Evolutionary conservation across 2,888 invertebrate genomes (phyloP).

Genomic region (Chorisops tibialis): DNA sequence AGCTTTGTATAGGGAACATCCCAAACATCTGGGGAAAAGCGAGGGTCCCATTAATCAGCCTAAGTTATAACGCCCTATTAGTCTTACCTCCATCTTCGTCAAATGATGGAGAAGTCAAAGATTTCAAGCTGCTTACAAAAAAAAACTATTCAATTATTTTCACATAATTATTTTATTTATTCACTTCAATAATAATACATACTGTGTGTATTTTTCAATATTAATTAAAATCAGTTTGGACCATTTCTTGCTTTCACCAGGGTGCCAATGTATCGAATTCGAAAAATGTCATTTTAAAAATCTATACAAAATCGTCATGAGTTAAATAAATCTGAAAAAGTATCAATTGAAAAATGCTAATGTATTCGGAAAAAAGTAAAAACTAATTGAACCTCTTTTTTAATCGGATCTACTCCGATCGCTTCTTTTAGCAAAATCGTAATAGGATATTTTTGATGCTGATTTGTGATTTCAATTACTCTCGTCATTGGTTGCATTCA

Average conservation of each 20-base stretch:
- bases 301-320: constrained; percentile 79
- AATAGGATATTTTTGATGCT: constrained; percentile 75
- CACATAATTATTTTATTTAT: too few relatives aligned
- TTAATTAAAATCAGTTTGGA: constrained; percentile 75
- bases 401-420: constrained; percentile 77
- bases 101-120: too few relatives aligned
- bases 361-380: not conserved
- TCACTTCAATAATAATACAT: too few relatives aligned
- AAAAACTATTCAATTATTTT: too few relatives aligned
- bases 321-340: constrained; percentile 74
- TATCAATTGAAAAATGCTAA: constrained; percentile 24
- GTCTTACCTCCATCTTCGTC: too few relatives aligned
- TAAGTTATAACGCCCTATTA: too few relatives aligned
- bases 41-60: too few relatives aligned
- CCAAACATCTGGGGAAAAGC: too few relatives aligned
- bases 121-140: too few relatives aligned
- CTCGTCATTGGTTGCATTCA: constrained; percentile 55
- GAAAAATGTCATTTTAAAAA: constrained; percentile 77
- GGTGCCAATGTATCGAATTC: constrained; percentile 75
- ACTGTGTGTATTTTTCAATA: too few relatives aligned
- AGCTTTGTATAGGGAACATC: too few relatives aligned
- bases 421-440: constrained; percentile 69
- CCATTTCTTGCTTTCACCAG: constrained; percentile 83
- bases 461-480: constrained; percentile 73
- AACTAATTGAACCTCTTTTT: constrained; percentile 67